Conservation (phyloP, 2,888 invertebrate species). For the Mimachlamys varia region DNA sequence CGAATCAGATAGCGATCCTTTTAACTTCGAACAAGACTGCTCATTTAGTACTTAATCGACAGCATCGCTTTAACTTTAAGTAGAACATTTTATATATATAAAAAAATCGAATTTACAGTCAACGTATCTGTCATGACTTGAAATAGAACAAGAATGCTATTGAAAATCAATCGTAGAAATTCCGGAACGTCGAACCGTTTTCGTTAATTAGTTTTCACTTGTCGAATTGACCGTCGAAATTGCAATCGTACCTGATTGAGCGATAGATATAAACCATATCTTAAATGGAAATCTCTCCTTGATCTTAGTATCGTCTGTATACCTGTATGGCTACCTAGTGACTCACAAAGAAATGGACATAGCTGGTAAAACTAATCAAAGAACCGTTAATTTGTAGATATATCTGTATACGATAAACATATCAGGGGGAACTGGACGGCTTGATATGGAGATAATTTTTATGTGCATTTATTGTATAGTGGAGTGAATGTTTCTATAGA, state of each 20-base stretch:
- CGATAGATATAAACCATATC: neutral
- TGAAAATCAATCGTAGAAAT: conserved; percentile 10
- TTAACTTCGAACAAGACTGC: neutral
- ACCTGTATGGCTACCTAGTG: neutral
- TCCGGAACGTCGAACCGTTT: neutral
- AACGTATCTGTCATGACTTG: neutral
- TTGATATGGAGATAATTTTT: neutral
- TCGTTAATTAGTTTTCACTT: conserved; percentile 25
- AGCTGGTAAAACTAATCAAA: neutral
- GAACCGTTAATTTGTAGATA: neutral
- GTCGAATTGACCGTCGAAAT: neutral
- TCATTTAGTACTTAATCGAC: neutral
- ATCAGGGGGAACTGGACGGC: neutral
- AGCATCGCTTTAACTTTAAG: neutral
- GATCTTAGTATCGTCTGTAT: neutral
- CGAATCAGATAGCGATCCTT: neutral
- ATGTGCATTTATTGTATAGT: neutral
- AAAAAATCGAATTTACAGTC: neutral
- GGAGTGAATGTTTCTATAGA: neutral
- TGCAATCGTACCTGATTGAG: neutral
- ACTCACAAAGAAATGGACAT: neutral
- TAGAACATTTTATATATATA: neutral
- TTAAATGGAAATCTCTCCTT: neutral
- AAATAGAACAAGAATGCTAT: neutral
- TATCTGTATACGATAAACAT: neutral